Evolutionary conservation across 2,888 invertebrate genomes (phyloP), one percentile per base, ranked within the genome.

Genomic region (Craniophora ligustri): DNA sequence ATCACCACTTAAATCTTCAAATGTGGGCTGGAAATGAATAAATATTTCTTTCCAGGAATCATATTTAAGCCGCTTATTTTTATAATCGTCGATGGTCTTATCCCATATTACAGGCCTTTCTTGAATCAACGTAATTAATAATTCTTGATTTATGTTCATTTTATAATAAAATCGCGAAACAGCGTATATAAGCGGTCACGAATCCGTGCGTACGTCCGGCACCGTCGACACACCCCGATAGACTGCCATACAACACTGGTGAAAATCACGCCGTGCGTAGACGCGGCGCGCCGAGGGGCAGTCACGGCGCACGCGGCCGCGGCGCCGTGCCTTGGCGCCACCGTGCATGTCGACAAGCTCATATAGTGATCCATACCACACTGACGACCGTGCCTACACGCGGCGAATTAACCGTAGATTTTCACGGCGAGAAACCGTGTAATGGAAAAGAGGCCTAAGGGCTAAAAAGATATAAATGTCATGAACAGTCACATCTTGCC

Each of bases 11-110:
- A 67, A 67, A 59, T 67, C 59, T 56, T 62, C 55, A 53, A 58
- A 61, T 30, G 19, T 42, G 42, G 44, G 44, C 34, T 35, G 35
- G 34, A 50, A 50, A 55, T 59, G 51, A 49, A 49, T 60, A 63
- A 63, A 67, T 51, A 63, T 51, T 42, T 60, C 55, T 60, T 63
- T 63, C 60, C 63, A 67, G 58, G 58, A 60, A 63, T 67, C 59
- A 59, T 61, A 61, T 55, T 69, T 69, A 48, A 63, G 44, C 38
- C 57, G 59, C 54, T 65, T 61, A 67, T 70, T 70, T 62, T 64
- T 60, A 65, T 67, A 65, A 66, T 65, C 55, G 15, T 57, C 61
- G 44, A 60, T 51, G 42, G 64, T 63, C 54, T 70, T 63, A 48
- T 53, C 49, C 56, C 64, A 55, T 64, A 59, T 54, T 41, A 56